Evolutionary conservation across 1,140 invertebrate species (phyloP).

Genomic region (Meteorus sp.): DNA sequence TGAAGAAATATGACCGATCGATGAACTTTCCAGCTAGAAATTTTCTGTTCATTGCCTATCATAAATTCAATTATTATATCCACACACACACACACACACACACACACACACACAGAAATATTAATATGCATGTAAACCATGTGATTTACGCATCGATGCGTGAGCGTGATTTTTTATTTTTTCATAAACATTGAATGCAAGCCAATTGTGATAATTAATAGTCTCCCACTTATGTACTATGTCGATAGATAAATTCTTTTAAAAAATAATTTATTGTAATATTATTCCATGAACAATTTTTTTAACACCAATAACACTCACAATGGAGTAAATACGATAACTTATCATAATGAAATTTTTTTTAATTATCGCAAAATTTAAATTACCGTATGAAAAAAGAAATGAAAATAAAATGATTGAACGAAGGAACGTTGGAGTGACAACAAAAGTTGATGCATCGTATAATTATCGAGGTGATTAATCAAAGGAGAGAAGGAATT

Average conservation of each 20-base stretch:
- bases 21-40: conserved; percentile 11
- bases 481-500: background rate
- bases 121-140: background rate
- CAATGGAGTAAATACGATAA: too few relatives aligned
- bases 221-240: too few relatives aligned
- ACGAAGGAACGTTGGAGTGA: background rate
- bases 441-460: background rate
- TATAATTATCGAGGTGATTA: conserved; percentile 15
- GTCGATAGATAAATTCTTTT: too few relatives aligned
- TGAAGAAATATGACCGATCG: conserved; percentile 1
- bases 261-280: too few relatives aligned
- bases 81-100: background rate
- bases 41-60: background rate
- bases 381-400: background rate
- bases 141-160: conserved; percentile 11
- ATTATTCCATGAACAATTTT: too few relatives aligned
- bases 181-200: background rate
- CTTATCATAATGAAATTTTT: too few relatives aligned
- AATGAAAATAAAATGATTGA: background rate
- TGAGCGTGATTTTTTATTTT: background rate
- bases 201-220: conserved; percentile 7
- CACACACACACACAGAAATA: too few relatives aligned
- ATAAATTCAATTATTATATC: background rate
- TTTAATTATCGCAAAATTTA: too few relatives aligned
- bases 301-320: too few relatives aligned